Conservation (phyloP, 2,797 vertebrate species). For the Cirrhinus molitorella region DNA sequence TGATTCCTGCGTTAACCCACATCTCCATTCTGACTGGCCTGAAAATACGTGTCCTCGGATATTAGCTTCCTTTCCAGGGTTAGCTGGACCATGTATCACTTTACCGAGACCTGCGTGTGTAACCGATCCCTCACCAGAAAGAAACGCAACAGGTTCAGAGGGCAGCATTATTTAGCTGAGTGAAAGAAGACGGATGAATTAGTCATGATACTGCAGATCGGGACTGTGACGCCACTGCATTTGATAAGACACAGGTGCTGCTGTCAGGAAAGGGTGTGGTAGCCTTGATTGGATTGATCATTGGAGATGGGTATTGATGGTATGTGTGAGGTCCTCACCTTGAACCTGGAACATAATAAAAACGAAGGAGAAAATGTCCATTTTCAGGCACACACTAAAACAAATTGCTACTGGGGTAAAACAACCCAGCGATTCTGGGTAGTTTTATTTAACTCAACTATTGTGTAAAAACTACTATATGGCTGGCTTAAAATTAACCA, state of each 20-base stretch:
- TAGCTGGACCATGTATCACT: constrained; percentile 25
- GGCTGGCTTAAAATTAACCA: too few species aligned
- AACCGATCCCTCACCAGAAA: constrained; percentile 49
- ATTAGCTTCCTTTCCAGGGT: constrained; percentile 53
- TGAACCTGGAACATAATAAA: background rate
- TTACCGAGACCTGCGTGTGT: constrained; percentile 39
- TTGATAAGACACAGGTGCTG: constrained; percentile 42
- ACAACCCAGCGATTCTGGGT: too few species aligned
- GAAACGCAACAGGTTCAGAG: constrained; percentile 47
- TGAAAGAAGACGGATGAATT: constrained; percentile 55
- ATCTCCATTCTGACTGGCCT: constrained; percentile 44
- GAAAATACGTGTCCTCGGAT: constrained; percentile 20
- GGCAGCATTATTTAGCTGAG: constrained; percentile 52
- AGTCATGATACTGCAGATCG: constrained; percentile 52
- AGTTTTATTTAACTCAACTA: too few species aligned
- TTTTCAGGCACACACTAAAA: too few species aligned
- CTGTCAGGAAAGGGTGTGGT: constrained; percentile 30
- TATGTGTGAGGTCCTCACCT: background rate
- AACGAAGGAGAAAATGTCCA: too few species aligned
- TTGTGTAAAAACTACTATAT: too few species aligned
- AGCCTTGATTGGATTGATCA: constrained; percentile 16
- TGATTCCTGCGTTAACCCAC: constrained; percentile 53
- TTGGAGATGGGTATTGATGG: constrained; percentile 16
- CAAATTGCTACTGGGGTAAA: too few species aligned
- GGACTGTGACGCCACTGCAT: constrained; percentile 34